Conservation (phyloP, 2,113 vertebrate genomes). For the Chiloscyllium plagiosum region DNA sequence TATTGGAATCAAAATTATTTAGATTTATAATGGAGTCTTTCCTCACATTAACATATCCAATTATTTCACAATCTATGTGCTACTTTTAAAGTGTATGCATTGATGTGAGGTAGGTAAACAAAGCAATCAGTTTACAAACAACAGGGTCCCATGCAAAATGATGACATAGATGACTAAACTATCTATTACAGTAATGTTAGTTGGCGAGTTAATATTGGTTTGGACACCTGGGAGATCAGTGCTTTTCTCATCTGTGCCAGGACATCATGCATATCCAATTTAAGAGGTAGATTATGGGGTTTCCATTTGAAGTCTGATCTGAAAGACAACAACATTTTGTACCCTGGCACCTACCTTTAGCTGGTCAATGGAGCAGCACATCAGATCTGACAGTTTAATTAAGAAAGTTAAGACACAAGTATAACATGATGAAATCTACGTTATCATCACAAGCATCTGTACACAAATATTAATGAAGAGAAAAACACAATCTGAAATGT, state of each 20-base stretch:
- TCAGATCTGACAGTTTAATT: neutral
- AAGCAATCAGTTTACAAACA: neutral
- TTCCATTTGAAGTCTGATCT: neutral
- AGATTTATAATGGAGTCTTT: neutral
- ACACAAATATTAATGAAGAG: neutral
- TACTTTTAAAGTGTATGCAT: neutral
- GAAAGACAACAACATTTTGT: neutral
- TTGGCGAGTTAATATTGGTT: neutral
- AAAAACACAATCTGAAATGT: neutral
- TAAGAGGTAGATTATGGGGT: neutral
- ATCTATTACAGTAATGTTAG: neutral
- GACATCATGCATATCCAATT: neutral
- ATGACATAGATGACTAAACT: neutral
- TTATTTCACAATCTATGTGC: neutral
- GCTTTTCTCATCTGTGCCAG: neutral
- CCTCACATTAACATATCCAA: neutral
- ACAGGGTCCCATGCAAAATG: neutral
- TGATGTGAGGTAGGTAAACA: neutral
- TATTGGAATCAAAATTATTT: too few relatives aligned
- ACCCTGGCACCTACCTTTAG: neutral
- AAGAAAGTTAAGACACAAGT: neutral
- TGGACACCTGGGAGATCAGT: neutral
- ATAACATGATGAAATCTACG: neutral
- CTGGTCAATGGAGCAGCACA: neutral
- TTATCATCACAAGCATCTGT: neutral